Evolutionary conservation across 2,113 vertebrate genomes (phyloP).

Genomic region (Poeciliopsis prolifica): DNA sequence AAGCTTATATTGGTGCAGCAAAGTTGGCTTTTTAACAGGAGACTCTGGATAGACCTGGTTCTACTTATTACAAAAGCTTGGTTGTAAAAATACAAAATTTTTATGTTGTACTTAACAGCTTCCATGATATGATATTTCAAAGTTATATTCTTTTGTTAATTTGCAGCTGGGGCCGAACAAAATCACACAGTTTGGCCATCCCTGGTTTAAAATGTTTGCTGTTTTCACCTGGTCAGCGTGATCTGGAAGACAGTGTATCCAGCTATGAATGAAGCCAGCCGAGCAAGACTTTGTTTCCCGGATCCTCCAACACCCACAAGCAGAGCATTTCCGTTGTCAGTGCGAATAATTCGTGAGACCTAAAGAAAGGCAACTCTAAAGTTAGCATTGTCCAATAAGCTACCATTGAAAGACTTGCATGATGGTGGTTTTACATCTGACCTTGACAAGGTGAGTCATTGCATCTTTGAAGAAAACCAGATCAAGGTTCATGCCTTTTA

Average conservation of each 20-base stretch:
- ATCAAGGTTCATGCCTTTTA: slow-evolving; percentile 83
- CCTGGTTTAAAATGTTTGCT: not conserved
- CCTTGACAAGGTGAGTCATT: slow-evolving; percentile 91
- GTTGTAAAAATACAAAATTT: too few relatives aligned
- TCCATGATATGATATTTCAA: too few relatives aligned
- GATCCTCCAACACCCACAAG: slow-evolving; percentile 91
- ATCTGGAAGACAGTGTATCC: slow-evolving; percentile 88
- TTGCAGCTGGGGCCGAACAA: too few relatives aligned
- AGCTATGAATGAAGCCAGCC: slow-evolving; percentile 87
- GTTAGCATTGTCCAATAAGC: slow-evolving; percentile 10
- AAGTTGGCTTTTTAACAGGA: too few relatives aligned
- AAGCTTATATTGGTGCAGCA: too few relatives aligned
- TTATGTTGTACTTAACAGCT: too few relatives aligned
- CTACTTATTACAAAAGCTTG: too few relatives aligned
- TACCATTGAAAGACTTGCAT: not conserved
- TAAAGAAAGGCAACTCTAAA: slow-evolving; percentile 45
- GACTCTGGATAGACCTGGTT: too few relatives aligned
- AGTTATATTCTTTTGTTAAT: too few relatives aligned
- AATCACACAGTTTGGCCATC: too few relatives aligned
- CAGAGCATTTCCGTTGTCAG: slow-evolving; percentile 85
- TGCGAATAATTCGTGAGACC: slow-evolving; percentile 89
- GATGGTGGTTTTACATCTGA: slow-evolving; percentile 48
- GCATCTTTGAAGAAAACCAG: slow-evolving; percentile 90
- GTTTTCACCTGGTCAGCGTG: slow-evolving; percentile 83
- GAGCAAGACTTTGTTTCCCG: slow-evolving; percentile 88